These are phyloP conservation scores for Galeruca laticollis DNA, from an alignment of 2,888 invertebrate genomes.

Conservation along the genomic window DNA sequence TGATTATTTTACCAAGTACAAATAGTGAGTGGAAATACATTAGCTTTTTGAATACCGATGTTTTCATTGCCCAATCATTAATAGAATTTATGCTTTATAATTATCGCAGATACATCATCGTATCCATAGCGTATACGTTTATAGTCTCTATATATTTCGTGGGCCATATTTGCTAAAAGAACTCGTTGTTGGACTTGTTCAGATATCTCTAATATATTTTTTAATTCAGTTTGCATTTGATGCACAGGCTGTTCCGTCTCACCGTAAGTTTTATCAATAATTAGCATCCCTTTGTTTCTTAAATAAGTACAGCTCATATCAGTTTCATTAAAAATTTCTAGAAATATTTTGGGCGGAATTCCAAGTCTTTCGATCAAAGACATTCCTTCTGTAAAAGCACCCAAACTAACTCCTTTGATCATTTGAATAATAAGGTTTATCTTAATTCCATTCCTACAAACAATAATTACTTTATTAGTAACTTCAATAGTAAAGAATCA, in stretches of 20 bases:
- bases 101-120: slow-evolving; percentile 3
- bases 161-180: slow-evolving; percentile 2
- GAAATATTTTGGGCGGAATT: background rate
- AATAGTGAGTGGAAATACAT: too few species aligned
- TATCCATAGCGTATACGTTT: background rate
- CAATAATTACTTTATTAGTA: background rate
- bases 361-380: slow-evolving; percentile 1
- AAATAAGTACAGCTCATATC: background rate
- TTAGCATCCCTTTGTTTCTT: background rate
- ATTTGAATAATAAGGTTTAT: slow-evolving; percentile 10
- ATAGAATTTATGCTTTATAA: slow-evolving; percentile 8
- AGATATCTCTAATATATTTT: background rate
- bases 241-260: background rate
- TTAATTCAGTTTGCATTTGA: slow-evolving; percentile 10
- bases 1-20: too few species aligned
- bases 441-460: background rate
- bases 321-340: background rate
- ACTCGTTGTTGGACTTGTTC: background rate
- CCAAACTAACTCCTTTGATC: slow-evolving; percentile 11
- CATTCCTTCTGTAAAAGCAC: background rate
- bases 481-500: background rate
- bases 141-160: slow-evolving; percentile 10
- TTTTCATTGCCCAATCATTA: too few species aligned
- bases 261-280: background rate
- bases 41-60: too few species aligned